phyloP scores from a whole-genome alignment of 2,113 vertebrate genomes.

The Nesogale talazaci region DNA sequence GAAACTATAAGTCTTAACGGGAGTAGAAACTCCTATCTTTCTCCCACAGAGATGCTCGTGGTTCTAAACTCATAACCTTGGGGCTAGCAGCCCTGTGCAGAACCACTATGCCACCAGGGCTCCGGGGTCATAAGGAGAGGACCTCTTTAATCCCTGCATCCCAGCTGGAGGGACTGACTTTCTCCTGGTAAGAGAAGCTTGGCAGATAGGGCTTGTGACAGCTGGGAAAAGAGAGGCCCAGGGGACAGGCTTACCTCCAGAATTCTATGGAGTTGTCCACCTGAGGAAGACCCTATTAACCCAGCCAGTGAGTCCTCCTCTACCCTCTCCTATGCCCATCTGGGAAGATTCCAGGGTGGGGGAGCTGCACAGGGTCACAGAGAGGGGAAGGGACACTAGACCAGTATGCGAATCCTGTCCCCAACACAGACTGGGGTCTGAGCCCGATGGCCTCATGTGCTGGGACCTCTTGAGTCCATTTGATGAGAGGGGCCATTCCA shows the following conservation, averaged over 20 bases:
- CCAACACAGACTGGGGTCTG: background rate
- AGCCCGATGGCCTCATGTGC: background rate
- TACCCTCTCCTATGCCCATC: background rate
- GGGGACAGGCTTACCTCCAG: background rate
- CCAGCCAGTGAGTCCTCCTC: background rate
- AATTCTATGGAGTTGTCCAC: background rate
- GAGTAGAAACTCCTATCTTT: no score
- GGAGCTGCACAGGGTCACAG: no score
- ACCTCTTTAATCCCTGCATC: background rate
- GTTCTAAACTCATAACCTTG: no score
- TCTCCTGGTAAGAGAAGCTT: background rate
- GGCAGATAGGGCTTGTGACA: accelerated
- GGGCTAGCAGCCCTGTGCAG: no score
- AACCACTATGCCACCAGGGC: background rate
- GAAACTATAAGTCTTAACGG: no score
- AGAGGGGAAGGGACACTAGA: no score
- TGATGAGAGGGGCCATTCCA: accelerated
- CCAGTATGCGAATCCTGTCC: no score
- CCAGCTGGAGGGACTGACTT: background rate
- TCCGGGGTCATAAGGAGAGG: background rate
- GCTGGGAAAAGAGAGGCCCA: background rate
- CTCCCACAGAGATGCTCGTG: no score
- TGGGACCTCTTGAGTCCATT: background rate
- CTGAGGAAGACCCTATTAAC: background rate
- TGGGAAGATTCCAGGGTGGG: accelerated